A percentile compares a stretch with the other conserved stretches of the same genome.
Conservation (phyloP, 2,113 vertebrate genomes). For the Menidia beryllina region DNA sequence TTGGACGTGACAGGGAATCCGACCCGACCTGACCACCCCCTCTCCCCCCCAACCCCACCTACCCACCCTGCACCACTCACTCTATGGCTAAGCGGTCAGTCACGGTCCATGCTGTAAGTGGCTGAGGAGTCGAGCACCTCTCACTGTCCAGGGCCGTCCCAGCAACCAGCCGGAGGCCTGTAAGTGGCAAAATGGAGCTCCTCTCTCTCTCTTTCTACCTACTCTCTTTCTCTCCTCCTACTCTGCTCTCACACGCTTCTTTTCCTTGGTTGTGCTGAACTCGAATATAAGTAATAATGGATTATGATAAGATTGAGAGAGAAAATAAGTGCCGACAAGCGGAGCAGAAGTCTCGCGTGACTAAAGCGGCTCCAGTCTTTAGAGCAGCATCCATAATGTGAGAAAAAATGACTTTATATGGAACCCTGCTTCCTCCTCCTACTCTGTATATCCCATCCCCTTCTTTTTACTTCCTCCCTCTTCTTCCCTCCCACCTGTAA, state of each 20-base stretch:
- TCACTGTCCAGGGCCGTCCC: slow-evolving; percentile 73
- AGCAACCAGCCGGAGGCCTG: slow-evolving; percentile 82
- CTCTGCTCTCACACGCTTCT: slow-evolving; percentile 66
- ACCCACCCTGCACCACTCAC: slow-evolving; percentile 9
- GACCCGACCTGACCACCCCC: neutral
- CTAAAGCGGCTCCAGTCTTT: slow-evolving; percentile 43
- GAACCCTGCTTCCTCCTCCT: slow-evolving; percentile 80
- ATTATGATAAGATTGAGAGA: slow-evolving; percentile 66
- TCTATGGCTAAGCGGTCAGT: slow-evolving; percentile 39
- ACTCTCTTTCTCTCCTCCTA: slow-evolving; percentile 23
- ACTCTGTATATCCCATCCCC: slow-evolving; percentile 68
- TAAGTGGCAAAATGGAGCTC: slow-evolving; percentile 88
- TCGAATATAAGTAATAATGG: slow-evolving; percentile 31
- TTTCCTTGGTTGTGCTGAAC: slow-evolving; percentile 17
- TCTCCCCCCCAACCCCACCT: neutral
- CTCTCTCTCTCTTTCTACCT: slow-evolving; percentile 31
- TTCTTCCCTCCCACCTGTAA: slow-evolving; percentile 89
- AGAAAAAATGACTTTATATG: slow-evolving; percentile 84
- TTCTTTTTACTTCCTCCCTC: slow-evolving; percentile 80
- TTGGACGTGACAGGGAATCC: slow-evolving; percentile 75
- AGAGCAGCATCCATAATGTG: slow-evolving; percentile 66
- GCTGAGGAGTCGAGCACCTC: slow-evolving; percentile 82
- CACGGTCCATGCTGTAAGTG: slow-evolving; percentile 94
- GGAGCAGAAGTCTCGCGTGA: slow-evolving; percentile 38
- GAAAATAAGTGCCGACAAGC: slow-evolving; percentile 59